Evolutionary conservation across 2,888 invertebrate genomes (phyloP).

Genomic region (Sycophila texana): DNA sequence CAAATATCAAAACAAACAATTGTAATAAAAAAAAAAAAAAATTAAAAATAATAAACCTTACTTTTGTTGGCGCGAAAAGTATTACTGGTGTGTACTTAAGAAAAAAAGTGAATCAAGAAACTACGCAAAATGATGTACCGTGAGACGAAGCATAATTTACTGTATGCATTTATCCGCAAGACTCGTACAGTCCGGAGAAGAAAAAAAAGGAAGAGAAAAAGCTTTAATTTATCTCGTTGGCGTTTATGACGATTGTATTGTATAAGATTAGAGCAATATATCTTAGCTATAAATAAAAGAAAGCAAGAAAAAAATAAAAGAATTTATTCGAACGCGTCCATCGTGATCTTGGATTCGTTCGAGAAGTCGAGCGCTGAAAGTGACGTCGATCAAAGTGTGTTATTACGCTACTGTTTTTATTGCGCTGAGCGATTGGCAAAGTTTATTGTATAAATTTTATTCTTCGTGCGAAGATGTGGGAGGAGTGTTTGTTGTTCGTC

Average conservation of each 20-base stretch:
- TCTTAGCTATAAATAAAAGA: constrained; percentile 9
- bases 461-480: not conserved
- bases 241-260: not conserved
- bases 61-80: not conserved
- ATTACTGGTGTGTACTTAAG: not conserved
- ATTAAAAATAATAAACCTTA: not conserved
- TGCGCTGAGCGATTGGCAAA: constrained; percentile 22
- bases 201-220: constrained; percentile 17
- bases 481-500: too few relatives aligned
- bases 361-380: constrained; percentile 13
- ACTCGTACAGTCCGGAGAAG: too few relatives aligned
- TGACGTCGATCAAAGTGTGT: not conserved
- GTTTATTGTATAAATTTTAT: constrained; percentile 47
- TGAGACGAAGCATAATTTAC: not conserved
- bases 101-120: constrained; percentile 6
- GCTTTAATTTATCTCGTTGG: constrained; percentile 41
- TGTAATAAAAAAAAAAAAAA: not conserved
- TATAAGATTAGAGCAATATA: constrained; percentile 35
- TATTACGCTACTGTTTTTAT: constrained; percentile 17
- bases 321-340: not conserved
- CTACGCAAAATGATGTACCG: constrained; percentile 2
- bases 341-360: constrained; percentile 22
- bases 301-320: not conserved
- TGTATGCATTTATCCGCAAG: constrained; percentile 4
- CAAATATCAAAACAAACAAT: too few relatives aligned